A percentile compares a stretch with the other conserved stretches of the same genome.
phyloP scores from a whole-genome alignment of 2,888 invertebrate genomes.

The Luperina nickerlii region DNA sequence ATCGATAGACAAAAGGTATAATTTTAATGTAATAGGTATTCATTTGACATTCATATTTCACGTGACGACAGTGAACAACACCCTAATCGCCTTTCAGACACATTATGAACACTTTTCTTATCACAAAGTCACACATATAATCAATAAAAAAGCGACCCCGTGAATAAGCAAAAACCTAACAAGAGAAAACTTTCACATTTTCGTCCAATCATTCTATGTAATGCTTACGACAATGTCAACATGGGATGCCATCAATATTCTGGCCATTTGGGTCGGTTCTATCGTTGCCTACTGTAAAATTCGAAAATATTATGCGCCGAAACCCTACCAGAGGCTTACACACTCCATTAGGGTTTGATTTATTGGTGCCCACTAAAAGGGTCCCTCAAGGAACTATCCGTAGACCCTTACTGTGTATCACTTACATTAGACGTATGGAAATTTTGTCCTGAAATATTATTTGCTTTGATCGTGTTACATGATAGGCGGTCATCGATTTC shows the following conservation, averaged over 20 bases:
- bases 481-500: slow-evolving; percentile 59
- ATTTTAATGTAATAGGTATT: neutral
- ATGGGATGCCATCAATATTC: slow-evolving; percentile 76
- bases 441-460: slow-evolving; percentile 82
- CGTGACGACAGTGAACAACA: neutral
- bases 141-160: slow-evolving; percentile 49
- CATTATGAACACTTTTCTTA: slow-evolving; percentile 36
- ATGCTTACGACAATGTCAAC: slow-evolving; percentile 75
- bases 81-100: slow-evolving; percentile 19
- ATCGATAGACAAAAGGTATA: neutral
- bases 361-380: slow-evolving; percentile 87
- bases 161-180: slow-evolving; percentile 57
- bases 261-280: slow-evolving; percentile 71
- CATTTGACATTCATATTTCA: slow-evolving; percentile 1
- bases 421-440: slow-evolving; percentile 87
- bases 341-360: slow-evolving; percentile 88
- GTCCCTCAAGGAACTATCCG: slow-evolving; percentile 85
- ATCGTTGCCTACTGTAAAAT: slow-evolving; percentile 80
- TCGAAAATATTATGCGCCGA: slow-evolving; percentile 84
- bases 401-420: slow-evolving; percentile 83
- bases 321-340: slow-evolving; percentile 79
- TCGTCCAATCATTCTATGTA: slow-evolving; percentile 70
- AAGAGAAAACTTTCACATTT: slow-evolving; percentile 52
- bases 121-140: slow-evolving; percentile 52
- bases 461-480: slow-evolving; percentile 78